Conservation (phyloP, 2,797 vertebrate genomes). For the Pteronotus mesoamericanus region DNA sequence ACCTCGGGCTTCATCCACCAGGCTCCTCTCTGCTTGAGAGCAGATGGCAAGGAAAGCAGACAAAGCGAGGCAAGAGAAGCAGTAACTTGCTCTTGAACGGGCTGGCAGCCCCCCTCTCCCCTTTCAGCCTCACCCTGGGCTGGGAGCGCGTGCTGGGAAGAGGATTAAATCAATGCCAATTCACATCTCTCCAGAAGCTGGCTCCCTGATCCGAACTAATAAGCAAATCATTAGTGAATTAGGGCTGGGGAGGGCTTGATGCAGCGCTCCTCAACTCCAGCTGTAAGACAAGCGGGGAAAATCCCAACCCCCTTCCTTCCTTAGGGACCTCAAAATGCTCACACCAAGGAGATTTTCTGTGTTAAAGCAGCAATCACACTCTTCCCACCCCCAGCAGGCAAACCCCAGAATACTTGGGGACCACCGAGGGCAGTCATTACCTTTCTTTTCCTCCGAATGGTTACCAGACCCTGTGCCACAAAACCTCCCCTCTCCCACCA, state of each 20-base stretch:
- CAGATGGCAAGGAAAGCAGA: slow-evolving; percentile 1
- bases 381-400: slow-evolving; percentile 16
- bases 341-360: slow-evolving; percentile 55
- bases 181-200: slow-evolving; percentile 61
- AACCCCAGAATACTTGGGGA: slow-evolving; percentile 61
- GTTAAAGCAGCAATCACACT: background rate
- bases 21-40: background rate
- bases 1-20: background rate
- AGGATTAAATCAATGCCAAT: slow-evolving; percentile 75
- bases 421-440: slow-evolving; percentile 42
- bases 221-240: slow-evolving; percentile 77
- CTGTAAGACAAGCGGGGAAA: slow-evolving; percentile 62
- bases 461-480: slow-evolving; percentile 62
- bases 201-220: slow-evolving; percentile 66
- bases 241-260: slow-evolving; percentile 69
- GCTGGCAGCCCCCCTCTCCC: slow-evolving; percentile 36
- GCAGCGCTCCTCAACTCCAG: slow-evolving; percentile 73
- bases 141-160: slow-evolving; percentile 63
- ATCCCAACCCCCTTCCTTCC: slow-evolving; percentile 69
- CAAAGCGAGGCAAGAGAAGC: slow-evolving; percentile 41
- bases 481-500: slow-evolving; percentile 54
- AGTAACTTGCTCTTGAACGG: slow-evolving; percentile 45
- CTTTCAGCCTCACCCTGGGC: slow-evolving; percentile 58
- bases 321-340: slow-evolving; percentile 73
- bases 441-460: slow-evolving; percentile 52